A percentile compares a stretch with the other conserved stretches of the same genome.
These are phyloP conservation scores for Drosophila austrosaltans DNA, from an alignment of 2,888 invertebrate species.

Conservation along the genomic window DNA sequence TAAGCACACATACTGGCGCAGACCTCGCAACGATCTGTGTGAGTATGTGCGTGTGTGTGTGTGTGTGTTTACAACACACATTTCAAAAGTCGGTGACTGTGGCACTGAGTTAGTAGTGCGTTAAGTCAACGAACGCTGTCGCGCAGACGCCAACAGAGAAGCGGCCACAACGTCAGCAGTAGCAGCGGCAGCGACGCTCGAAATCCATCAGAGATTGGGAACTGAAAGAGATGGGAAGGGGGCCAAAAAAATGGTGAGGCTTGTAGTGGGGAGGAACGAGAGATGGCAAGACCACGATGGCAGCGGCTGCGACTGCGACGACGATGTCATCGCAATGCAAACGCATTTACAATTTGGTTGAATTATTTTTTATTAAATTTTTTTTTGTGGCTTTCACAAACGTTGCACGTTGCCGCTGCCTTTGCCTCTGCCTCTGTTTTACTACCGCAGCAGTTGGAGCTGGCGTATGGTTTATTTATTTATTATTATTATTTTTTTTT, in stretches of 20 bases:
- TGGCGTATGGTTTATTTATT: conserved; percentile 51
- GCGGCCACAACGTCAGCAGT: conserved; percentile 47
- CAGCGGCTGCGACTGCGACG: conserved; percentile 26
- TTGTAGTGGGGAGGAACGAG: conserved; percentile 10
- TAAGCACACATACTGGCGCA: conserved; percentile 19
- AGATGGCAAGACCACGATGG: not conserved
- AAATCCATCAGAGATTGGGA: conserved; percentile 22
- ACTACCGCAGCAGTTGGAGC: conserved; percentile 35
- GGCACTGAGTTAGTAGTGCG: conserved; percentile 83
- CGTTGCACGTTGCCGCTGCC: conserved; percentile 63
- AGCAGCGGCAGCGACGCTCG: conserved; percentile 24
- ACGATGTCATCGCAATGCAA: conserved; percentile 63
- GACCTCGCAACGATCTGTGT: conserved; percentile 34
- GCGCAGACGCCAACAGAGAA: conserved; percentile 63
- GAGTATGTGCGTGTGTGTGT: conserved; percentile 26
- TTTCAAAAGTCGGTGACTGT: conserved; percentile 82
- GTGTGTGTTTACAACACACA: conserved; percentile 73
- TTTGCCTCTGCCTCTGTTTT: conserved; percentile 21
- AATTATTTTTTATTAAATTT: conserved; percentile 19
- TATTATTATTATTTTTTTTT: conserved; percentile 60
- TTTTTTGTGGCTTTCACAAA: conserved; percentile 64
- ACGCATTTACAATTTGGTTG: conserved; percentile 60
- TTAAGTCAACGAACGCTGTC: conserved; percentile 81
- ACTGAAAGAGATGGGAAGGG: conserved; percentile 22
- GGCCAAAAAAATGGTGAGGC: conserved; percentile 26